Percentiles rank a stretch among this genome's conserved stretches.
phyloP scores from a whole-genome alignment of 2,113 vertebrate genomes.

The Erpornis zantholeuca region DNA sequence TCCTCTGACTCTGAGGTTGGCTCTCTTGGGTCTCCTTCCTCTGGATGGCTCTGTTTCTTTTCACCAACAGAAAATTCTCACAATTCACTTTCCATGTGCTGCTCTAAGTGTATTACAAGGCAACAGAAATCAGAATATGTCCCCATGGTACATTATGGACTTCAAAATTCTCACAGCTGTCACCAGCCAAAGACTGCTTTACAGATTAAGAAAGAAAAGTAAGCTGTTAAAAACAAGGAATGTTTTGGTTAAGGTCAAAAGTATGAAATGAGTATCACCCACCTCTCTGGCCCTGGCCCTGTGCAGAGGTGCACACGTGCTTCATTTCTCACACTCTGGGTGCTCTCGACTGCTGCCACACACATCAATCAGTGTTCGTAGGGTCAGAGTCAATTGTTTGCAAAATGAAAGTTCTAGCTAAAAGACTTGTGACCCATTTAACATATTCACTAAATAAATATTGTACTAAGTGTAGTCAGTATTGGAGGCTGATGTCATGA shows the following conservation, averaged over 20 bases:
- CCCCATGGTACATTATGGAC: background rate
- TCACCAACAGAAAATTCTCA: slow-evolving; percentile 52
- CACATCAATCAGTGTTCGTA: background rate
- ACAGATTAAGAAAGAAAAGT: slow-evolving; percentile 33
- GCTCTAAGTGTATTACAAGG: slow-evolving; percentile 23
- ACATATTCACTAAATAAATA: background rate
- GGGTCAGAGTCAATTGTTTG: background rate
- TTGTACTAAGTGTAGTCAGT: background rate
- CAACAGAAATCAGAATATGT: slow-evolving; percentile 27
- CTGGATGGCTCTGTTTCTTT: slow-evolving; percentile 49
- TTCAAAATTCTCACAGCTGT: slow-evolving; percentile 54
- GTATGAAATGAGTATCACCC: background rate
- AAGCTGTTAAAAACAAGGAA: background rate
- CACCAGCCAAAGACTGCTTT: slow-evolving; percentile 42
- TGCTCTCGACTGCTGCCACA: accelerated
- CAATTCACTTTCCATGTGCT: slow-evolving; percentile 22
- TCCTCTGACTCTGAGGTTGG: slow-evolving; percentile 26
- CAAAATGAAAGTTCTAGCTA: background rate
- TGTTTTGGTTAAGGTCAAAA: background rate
- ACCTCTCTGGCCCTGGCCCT: background rate
- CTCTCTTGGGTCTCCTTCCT: slow-evolving; percentile 26
- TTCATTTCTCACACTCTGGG: background rate
- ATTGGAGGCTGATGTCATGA: background rate
- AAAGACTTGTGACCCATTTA: background rate
- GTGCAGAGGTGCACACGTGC: accelerated